Conservation (phyloP, 2,888 invertebrate genomes). For the Aleiodes leptofemur region DNA sequence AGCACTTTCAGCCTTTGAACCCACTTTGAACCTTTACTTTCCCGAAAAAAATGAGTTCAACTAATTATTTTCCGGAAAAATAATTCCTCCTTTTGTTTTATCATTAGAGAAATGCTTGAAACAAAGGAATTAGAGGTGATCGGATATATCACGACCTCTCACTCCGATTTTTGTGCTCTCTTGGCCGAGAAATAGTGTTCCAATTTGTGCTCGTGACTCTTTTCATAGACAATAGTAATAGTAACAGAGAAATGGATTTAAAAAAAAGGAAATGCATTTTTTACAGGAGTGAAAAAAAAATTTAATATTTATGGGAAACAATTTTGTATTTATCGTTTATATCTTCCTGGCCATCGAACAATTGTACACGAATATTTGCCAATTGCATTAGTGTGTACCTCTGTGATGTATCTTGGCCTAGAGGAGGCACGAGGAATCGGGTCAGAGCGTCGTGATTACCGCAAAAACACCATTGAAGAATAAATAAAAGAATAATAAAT, state of each 20-base stretch:
- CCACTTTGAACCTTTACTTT: slow-evolving; percentile 42
- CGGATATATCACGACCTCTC: slow-evolving; percentile 28
- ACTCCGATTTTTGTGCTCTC: slow-evolving; percentile 64
- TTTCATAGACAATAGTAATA: no score
- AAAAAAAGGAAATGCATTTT: no score
- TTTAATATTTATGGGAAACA: no score
- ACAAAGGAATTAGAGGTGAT: slow-evolving; percentile 17
- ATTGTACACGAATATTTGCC: no score
- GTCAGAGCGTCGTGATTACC: slow-evolving; percentile 68
- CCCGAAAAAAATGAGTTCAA: slow-evolving; percentile 5
- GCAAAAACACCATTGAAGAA: slow-evolving; percentile 59
- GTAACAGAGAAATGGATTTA: no score
- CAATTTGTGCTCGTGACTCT: slow-evolving; percentile 26
- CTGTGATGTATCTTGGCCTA: slow-evolving; percentile 61
- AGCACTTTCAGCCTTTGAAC: slow-evolving; percentile 41
- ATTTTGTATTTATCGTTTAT: no score
- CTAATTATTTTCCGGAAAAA: slow-evolving; percentile 10
- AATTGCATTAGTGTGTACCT: no score
- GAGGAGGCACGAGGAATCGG: slow-evolving; percentile 66
- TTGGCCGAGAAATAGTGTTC: slow-evolving; percentile 63
- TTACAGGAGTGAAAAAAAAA: no score
- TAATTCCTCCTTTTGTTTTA: not conserved
- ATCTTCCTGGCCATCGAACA: no score
- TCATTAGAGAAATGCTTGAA: slow-evolving; percentile 9
- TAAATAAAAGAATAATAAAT: no score